Evolutionary conservation across 2,113 vertebrate species (phyloP).

Genomic region (Melozone crissalis): DNA sequence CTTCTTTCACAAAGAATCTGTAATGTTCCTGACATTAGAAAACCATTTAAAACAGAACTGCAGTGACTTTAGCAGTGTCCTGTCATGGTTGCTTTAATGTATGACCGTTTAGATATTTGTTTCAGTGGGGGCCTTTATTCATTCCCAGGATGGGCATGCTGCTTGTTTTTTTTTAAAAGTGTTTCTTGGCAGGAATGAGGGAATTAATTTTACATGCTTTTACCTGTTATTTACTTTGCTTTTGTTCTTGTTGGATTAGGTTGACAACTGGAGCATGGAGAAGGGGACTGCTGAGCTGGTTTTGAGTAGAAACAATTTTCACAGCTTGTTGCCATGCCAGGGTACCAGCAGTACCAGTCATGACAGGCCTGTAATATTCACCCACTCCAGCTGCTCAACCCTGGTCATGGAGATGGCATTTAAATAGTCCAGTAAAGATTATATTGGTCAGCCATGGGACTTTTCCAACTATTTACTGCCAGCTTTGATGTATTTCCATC

Average conservation of each 20-base stretch:
- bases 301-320: background rate
- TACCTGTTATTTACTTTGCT: background rate
- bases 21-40: background rate
- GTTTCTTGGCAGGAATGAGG: background rate
- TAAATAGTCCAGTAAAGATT: background rate
- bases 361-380: background rate
- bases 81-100: background rate
- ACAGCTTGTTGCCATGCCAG: background rate
- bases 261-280: background rate
- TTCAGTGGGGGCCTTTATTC: background rate
- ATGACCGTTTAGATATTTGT: background rate
- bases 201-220: background rate
- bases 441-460: background rate
- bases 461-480: background rate
- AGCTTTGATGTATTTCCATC: background rate
- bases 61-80: background rate
- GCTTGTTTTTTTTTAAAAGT: accelerated
- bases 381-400: background rate
- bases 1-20: background rate
- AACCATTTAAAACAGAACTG: background rate
- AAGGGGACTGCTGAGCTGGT: background rate
- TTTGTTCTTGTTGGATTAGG: background rate
- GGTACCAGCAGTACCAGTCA: background rate
- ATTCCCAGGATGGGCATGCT: background rate
- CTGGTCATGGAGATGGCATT: background rate